Percentiles rank a stretch among this genome's conserved stretches.
Evolutionary conservation across 2,113 vertebrate genomes (phyloP).

Genomic region (Naja naja): DNA sequence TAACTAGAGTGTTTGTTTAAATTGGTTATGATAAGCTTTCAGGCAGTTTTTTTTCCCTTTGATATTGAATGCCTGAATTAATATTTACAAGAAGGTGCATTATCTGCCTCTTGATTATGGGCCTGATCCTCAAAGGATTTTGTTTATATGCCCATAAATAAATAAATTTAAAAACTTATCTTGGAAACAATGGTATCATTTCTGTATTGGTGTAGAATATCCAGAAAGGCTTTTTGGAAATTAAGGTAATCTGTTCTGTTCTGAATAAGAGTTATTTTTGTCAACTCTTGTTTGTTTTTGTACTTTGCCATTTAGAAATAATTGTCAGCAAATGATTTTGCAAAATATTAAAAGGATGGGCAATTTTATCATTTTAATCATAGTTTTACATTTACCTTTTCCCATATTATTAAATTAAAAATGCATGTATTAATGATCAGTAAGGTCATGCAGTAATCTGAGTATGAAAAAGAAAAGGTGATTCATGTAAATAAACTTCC

Average conservation of each 20-base stretch:
- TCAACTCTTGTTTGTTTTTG: neutral
- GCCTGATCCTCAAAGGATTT: constrained; percentile 15
- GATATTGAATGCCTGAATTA: constrained; percentile 51
- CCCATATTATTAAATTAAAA: neutral
- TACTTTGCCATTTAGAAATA: neutral
- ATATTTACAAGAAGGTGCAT: constrained; percentile 46
- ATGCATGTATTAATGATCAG: neutral
- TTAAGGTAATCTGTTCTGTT: neutral
- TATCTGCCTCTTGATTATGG: constrained; percentile 48
- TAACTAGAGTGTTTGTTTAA: constrained; percentile 41
- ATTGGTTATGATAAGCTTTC: constrained; percentile 48
- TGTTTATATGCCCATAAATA: neutral
- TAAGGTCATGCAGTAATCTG: neutral
- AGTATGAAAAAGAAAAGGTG: neutral
- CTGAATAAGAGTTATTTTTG: neutral
- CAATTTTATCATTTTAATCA: neutral
- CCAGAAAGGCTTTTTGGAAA: neutral
- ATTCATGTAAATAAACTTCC: neutral
- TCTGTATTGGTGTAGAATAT: neutral
- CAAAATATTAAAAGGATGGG: neutral
- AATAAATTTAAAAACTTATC: neutral
- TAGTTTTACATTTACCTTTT: neutral
- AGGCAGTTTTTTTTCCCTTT: constrained; percentile 55
- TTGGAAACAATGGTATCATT: constrained; percentile 1
- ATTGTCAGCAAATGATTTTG: neutral